phyloP scores from a whole-genome alignment of 2,797 vertebrate species.

The Rhinoraja longicauda region DNA sequence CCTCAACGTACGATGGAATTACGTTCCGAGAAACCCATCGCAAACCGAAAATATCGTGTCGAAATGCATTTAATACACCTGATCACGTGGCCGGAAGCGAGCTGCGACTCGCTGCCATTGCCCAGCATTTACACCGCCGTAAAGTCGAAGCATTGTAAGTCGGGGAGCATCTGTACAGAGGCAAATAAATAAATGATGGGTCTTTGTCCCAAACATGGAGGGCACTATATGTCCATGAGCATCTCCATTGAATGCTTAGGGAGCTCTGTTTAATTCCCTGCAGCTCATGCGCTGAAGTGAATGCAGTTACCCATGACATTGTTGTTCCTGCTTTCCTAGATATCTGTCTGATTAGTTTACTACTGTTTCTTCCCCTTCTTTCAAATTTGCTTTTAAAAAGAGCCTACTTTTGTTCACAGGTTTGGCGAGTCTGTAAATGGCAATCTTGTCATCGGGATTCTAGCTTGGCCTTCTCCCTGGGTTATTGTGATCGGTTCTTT shows the following conservation, averaged over 20 bases:
- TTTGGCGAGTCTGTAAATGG: conserved; percentile 87
- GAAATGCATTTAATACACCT: too few relatives aligned
- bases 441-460: conserved; percentile 83
- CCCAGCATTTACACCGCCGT: too few relatives aligned
- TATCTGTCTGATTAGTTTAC: not conserved
- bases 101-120: too few relatives aligned
- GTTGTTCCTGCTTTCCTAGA: not conserved
- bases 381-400: not conserved
- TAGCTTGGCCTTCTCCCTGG: conserved; percentile 95
- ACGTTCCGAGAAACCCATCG: too few relatives aligned
- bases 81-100: too few relatives aligned
- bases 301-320: not conserved
- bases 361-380: not conserved
- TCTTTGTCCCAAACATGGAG: too few relatives aligned
- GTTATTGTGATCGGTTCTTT: conserved; percentile 95
- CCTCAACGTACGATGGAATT: too few relatives aligned
- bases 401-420: conserved; percentile 49
- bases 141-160: too few relatives aligned
- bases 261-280: not conserved
- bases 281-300: not conserved
- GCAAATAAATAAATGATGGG: too few relatives aligned
- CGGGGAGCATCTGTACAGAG: too few relatives aligned
- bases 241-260: not conserved
- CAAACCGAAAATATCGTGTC: too few relatives aligned
- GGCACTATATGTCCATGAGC: not conserved